Percentiles rank a stretch among this genome's conserved stretches.
These are phyloP conservation scores for Phortica okadai DNA, from an alignment of 2,888 invertebrate species.

Conservation along the genomic window DNA sequence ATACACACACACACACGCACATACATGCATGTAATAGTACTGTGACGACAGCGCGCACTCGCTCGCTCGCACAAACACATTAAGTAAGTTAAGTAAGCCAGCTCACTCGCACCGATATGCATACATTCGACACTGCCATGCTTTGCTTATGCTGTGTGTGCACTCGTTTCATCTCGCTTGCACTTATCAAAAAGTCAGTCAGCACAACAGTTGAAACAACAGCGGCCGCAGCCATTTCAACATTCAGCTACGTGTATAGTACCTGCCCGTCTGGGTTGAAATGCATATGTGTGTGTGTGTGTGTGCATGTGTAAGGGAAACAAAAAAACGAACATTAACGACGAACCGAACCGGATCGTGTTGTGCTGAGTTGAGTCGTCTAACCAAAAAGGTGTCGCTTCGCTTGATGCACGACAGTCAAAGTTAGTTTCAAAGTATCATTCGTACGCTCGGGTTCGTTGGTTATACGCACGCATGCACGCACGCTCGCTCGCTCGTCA, in stretches of 20 bases:
- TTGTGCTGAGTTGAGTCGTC: constrained; percentile 6
- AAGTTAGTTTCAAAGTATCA: constrained; percentile 76
- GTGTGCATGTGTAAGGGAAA: not conserved
- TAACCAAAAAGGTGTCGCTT: constrained; percentile 62
- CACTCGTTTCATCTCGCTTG: not conserved
- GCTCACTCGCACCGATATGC: not conserved
- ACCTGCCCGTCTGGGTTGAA: not conserved
- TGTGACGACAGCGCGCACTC: not conserved
- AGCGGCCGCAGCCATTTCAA: constrained; percentile 1
- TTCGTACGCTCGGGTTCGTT: constrained; percentile 74
- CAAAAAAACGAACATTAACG: constrained; percentile 18
- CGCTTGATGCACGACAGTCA: constrained; percentile 43
- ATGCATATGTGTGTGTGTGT: constrained; percentile 5
- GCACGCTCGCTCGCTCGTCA: constrained; percentile 39
- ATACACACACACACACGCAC: not conserved
- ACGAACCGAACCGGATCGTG: constrained; percentile 5
- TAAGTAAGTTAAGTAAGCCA: not conserved
- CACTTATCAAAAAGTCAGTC: constrained; percentile 10
- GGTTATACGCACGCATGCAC: constrained; percentile 50
- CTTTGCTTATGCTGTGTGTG: not conserved
- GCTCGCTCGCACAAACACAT: not conserved
- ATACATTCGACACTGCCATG: not conserved
- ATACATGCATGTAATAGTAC: not conserved
- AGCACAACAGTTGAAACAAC: constrained; percentile 3
- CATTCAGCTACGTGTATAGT: not conserved